Conservation (phyloP, 2,888 invertebrate species). For the Melipona bicolor region DNA sequence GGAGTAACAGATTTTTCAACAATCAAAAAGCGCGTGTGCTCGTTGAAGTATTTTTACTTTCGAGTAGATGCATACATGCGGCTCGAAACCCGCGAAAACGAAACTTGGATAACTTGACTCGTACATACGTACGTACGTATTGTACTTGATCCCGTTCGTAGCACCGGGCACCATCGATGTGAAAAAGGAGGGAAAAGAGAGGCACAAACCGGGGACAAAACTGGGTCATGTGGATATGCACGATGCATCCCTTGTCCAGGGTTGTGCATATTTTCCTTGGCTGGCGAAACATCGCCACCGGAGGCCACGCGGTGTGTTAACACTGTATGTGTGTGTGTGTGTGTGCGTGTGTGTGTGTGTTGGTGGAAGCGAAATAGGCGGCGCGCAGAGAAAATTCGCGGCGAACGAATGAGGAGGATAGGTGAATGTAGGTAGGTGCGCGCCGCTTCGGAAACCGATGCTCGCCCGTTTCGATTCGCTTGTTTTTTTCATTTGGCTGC, state of each 20-base stretch:
- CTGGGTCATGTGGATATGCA: slow-evolving; percentile 48
- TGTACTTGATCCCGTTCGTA: too few relatives aligned
- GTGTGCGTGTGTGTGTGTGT: too few relatives aligned
- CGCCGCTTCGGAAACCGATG: slow-evolving; percentile 11
- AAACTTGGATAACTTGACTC: too few relatives aligned
- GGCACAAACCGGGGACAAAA: slow-evolving; percentile 23
- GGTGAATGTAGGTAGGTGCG: neutral
- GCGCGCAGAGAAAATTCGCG: slow-evolving; percentile 2
- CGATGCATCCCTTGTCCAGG: slow-evolving; percentile 42
- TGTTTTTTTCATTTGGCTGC: neutral
- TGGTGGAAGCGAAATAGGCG: neutral
- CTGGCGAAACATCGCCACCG: slow-evolving; percentile 1
- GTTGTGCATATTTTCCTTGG: slow-evolving; percentile 34
- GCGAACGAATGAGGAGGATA: slow-evolving; percentile 10
- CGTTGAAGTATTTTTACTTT: too few relatives aligned
- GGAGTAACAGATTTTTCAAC: too few relatives aligned
- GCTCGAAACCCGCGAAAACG: too few relatives aligned
- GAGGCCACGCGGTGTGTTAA: slow-evolving; percentile 2
- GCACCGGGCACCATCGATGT: too few relatives aligned
- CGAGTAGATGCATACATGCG: too few relatives aligned
- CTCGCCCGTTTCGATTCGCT: slow-evolving; percentile 4
- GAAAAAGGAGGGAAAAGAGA: slow-evolving; percentile 31
- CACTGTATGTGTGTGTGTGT: too few relatives aligned
- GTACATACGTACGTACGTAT: too few relatives aligned
- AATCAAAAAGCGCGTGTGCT: too few relatives aligned